phyloP scores from a whole-genome alignment of 2,797 vertebrate species.

The Selene dorsalis region DNA sequence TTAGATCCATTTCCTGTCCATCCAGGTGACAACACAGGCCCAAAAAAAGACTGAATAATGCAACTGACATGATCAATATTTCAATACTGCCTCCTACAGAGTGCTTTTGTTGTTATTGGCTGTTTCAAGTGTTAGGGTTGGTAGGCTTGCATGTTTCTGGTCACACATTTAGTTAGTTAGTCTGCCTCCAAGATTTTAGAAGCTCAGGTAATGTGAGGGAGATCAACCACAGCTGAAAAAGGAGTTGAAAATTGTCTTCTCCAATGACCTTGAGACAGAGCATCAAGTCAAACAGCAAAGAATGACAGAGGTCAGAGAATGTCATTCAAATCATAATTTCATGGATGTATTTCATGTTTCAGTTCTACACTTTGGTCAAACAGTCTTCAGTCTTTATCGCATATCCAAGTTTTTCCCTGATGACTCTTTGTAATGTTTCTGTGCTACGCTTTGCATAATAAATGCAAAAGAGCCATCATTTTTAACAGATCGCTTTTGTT shows the following conservation, averaged over 20 bases:
- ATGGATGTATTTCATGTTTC: constrained; percentile 5
- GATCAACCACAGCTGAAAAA: no score
- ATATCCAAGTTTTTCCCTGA: not conserved
- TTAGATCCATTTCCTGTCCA: not conserved
- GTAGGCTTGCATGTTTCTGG: not conserved
- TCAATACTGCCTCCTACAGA: not conserved
- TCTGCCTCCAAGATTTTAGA: not conserved
- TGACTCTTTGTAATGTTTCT: not conserved
- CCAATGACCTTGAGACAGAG: not conserved
- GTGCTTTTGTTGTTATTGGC: no score
- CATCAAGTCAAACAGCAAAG: constrained; percentile 13
- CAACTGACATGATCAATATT: not conserved
- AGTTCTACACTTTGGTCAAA: not conserved
- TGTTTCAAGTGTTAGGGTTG: not conserved
- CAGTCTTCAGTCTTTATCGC: constrained; percentile 1
- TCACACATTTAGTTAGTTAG: not conserved
- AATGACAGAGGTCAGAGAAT: constrained; percentile 6
- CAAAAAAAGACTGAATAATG: not conserved
- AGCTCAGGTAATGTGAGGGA: not conserved
- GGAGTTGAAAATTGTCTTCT: no score
- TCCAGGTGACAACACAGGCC: not conserved
- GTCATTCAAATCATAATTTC: not conserved
- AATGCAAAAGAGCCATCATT: not conserved
- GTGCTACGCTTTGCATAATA: not conserved
- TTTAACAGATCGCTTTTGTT: constrained; percentile 17